Evolutionary conservation across 2,113 vertebrate species (phyloP), one percentile per base, ranked within the genome.

Genomic region (Odontophorus gujanensis): DNA sequence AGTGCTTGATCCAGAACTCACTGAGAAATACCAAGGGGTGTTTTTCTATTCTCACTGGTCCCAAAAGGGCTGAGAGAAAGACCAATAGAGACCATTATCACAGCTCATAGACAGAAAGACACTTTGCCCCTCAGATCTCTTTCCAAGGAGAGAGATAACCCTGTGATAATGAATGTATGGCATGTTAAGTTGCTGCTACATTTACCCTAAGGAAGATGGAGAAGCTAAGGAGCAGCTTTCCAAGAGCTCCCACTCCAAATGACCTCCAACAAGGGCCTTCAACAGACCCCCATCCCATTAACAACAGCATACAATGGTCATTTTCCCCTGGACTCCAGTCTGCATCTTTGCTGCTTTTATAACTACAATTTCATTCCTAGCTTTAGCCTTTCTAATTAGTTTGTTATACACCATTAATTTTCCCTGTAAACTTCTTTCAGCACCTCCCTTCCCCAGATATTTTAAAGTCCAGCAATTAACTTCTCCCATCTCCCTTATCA

Each of bases 391-490:
- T 61, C 78, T 74, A 67, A 83, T 87, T 90, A 73, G 88, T 89
- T 68, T 47, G 38, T n/a, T 84, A 63, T 19, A 43, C 40, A 59
- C 78, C 69, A 63, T 92, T 95, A 88, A 90, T 72, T 74, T 42
- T 17, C 12, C 4, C 43, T 22, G 20, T 59, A 93, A 95, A 84
- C 79, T 75, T 90, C 53, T 90, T 11, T 13, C 66, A 55, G 15
- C 82, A 63, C 73, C 90, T 93, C 84, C n/a, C 28, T 58, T 90
- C 43, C 50, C 71, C 12, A 59, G 86, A 5, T 47, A 65, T 81
- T 90, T 73, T 24, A 16, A 75, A 85, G 81, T 59, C 63, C 79
- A 87, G 71, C 76, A 95, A 95, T 90, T 78, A 91, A 22, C 13
- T 94, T 30, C 74, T 80, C 71, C 34, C 78, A 10, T 87, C 79